Conservation (phyloP, 2,113 vertebrate species). For the Oostethus manadensis region DNA sequence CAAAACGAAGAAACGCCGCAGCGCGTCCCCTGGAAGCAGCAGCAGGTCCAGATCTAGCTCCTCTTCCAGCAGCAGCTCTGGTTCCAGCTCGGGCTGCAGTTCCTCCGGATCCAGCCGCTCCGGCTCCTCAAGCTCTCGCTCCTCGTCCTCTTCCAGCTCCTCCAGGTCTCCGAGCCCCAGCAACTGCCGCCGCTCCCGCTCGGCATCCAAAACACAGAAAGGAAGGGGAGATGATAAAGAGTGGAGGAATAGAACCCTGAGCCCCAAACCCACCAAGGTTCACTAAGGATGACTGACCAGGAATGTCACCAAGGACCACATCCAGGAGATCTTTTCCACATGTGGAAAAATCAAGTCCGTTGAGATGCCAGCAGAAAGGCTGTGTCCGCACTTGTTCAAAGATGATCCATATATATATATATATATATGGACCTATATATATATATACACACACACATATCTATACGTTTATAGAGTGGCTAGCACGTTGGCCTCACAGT, state of each 20-base stretch:
- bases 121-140: slow-evolving; percentile 89
- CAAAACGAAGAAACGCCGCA: slow-evolving; percentile 86
- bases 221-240: slow-evolving; percentile 93
- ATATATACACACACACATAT: too few relatives aligned
- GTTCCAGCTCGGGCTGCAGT: slow-evolving; percentile 93
- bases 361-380: slow-evolving; percentile 87
- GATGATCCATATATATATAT: too few relatives aligned
- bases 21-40: slow-evolving; percentile 90
- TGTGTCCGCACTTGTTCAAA: slow-evolving; percentile 85
- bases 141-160: slow-evolving; percentile 93
- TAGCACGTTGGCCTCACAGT: too few relatives aligned
- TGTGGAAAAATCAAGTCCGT: slow-evolving; percentile 97
- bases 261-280: slow-evolving; percentile 91
- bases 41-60: slow-evolving; percentile 80
- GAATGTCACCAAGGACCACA: slow-evolving; percentile 97
- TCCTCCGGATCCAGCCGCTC: slow-evolving; percentile 93
- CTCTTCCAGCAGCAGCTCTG: slow-evolving; percentile 90
- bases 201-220: slow-evolving; percentile 93
- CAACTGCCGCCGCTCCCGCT: slow-evolving; percentile 88
- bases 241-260: slow-evolving; percentile 86
- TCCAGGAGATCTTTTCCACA: slow-evolving; percentile 95
- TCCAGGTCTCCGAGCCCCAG: slow-evolving; percentile 89
- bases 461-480: too few relatives aligned
- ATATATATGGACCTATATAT: too few relatives aligned
- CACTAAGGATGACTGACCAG: slow-evolving; percentile 90